These are phyloP conservation scores for Rosalia funebris DNA, from an alignment of 2,888 invertebrate genomes.

Conservation along the genomic window DNA sequence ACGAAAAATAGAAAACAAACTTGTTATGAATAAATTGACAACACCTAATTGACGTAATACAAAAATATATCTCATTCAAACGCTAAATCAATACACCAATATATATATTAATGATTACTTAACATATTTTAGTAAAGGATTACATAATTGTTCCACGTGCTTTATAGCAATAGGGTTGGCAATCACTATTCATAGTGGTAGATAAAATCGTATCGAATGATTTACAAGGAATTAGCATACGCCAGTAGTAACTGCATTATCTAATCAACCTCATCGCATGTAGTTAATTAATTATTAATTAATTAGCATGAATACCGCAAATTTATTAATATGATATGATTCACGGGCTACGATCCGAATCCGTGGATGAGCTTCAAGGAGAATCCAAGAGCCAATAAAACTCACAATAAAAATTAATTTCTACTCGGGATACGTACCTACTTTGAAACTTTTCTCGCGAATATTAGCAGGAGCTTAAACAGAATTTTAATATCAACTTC, in stretches of 20 bases:
- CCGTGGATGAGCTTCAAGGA: conserved; percentile 21
- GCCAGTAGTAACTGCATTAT: conserved; percentile 61
- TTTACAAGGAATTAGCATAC: conserved; percentile 65
- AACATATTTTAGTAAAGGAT: no score
- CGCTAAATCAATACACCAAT: no score
- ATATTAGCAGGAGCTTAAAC: conserved; percentile 55
- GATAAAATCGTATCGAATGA: conserved; percentile 62
- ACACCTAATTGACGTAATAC: no score
- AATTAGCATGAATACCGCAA: conserved; percentile 54
- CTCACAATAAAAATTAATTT: conserved; percentile 45
- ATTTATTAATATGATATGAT: conserved; percentile 49
- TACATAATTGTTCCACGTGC: no score
- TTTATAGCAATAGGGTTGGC: conserved; percentile 42
- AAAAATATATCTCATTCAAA: no score
- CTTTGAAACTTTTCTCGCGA: conserved; percentile 45
- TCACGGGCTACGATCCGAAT: conserved; percentile 29
- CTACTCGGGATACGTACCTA: conserved; percentile 31
- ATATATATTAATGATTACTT: no score
- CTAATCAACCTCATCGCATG: conserved; percentile 59
- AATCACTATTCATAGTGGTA: conserved; percentile 55
- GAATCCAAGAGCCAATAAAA: conserved; percentile 20
- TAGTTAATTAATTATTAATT: conserved; percentile 61
- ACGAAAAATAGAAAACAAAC: no score
- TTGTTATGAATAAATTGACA: no score
- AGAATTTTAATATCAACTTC: conserved; percentile 48